Conservation (phyloP, 2,888 invertebrate genomes). For the Lithosia quadra region DNA sequence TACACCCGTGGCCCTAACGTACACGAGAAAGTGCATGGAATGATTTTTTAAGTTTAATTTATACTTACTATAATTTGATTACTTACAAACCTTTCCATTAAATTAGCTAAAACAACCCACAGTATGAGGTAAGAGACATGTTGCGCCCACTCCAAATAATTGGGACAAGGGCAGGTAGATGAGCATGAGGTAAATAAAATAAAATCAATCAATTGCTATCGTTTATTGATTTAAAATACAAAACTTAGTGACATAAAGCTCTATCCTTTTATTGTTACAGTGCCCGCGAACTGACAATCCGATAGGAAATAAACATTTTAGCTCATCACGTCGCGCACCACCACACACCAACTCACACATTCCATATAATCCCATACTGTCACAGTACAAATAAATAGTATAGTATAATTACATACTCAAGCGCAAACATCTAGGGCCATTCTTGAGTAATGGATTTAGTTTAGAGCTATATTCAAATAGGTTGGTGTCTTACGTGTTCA, state of each 20-base stretch:
- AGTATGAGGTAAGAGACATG: too few relatives aligned
- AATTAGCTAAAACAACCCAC: too few relatives aligned
- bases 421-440: conserved; percentile 78
- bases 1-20: too few relatives aligned
- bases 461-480: conserved; percentile 70
- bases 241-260: conserved; percentile 88
- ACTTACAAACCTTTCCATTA: too few relatives aligned
- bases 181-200: conserved; percentile 55
- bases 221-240: conserved; percentile 88
- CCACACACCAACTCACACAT: conserved; percentile 65
- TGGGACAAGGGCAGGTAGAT: too few relatives aligned
- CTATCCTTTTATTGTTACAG: conserved; percentile 87
- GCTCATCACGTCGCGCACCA: conserved; percentile 74
- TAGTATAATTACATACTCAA: conserved; percentile 73
- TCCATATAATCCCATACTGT: conserved; percentile 69
- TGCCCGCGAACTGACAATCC: conserved; percentile 87
- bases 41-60: too few relatives aligned
- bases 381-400: conserved; percentile 82
- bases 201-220: conserved; percentile 80
- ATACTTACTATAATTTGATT: too few relatives aligned
- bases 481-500: conserved; percentile 68
- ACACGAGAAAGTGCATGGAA: too few relatives aligned
- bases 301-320: conserved; percentile 86
- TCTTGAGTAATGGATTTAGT: conserved; percentile 71
- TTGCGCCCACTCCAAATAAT: too few relatives aligned